These are phyloP conservation scores for Ochotona curzoniae DNA, from an alignment of 2,113 vertebrate genomes.

Conservation along the genomic window DNA sequence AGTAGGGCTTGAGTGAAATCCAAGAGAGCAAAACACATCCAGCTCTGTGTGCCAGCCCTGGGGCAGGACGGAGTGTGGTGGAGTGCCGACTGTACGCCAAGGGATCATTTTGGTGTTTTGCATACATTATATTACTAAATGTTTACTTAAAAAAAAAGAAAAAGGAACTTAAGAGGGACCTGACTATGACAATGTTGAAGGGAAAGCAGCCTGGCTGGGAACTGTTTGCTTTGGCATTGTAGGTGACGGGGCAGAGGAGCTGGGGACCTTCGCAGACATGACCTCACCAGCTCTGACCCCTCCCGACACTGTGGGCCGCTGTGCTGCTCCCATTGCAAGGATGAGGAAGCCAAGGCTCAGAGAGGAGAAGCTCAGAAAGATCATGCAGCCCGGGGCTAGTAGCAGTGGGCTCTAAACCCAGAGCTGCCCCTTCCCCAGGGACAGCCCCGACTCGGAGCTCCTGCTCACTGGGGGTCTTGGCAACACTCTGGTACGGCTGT, in stretches of 20 bases:
- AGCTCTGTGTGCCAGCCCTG: neutral
- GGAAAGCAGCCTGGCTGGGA: neutral
- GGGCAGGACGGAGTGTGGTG: neutral
- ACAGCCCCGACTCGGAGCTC: neutral
- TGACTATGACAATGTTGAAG: neutral
- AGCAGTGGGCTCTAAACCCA: neutral
- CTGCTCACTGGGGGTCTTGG: neutral
- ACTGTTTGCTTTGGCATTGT: neutral
- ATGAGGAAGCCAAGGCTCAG: neutral
- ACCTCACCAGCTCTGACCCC: neutral
- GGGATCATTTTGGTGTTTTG: neutral
- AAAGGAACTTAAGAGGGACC: neutral
- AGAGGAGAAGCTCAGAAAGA: neutral
- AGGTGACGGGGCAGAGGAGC: rapidly evolving
- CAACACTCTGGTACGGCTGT: neutral
- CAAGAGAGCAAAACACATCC: neutral
- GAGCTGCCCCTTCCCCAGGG: neutral
- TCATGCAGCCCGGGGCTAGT: neutral
- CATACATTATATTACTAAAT: neutral
- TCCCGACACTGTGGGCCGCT: neutral
- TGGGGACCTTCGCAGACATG: no score
- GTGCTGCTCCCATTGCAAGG: neutral
- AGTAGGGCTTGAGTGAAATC: neutral
- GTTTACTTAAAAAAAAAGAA: neutral
- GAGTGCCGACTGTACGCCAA: neutral